Evolutionary conservation across 2,797 vertebrate genomes (phyloP), one percentile per base, ranked within the genome.

Genomic region (Ispidina lecontei): DNA sequence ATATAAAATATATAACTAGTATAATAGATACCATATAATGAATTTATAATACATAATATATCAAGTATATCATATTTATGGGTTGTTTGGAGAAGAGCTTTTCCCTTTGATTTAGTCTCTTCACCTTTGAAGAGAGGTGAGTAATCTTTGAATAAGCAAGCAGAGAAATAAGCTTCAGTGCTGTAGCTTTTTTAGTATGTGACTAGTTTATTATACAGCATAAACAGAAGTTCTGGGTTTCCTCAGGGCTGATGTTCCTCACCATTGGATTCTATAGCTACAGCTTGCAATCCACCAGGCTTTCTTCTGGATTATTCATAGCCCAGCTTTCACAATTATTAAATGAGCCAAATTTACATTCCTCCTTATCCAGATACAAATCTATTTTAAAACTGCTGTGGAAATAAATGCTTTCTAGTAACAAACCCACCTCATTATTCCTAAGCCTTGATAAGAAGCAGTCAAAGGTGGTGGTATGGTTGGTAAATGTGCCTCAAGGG

Each of bases 341-440:
- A 59, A 87, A 83, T 44, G 16, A 92, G 54, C 49, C 56, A 54
- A 65, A 90, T 94, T 75, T 59, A 20, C 47, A 29, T 72, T 21
- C 47, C 44, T 82, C 52, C 28, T 76, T 84, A 79, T 70, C 71
- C 75, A 80, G 43, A 60, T 76, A 55, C 17, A 87, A 59, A 44
- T 86, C 49, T 87, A 4, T 75, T 78, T 86, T 78, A 33, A 91
- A 92, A 81, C 15, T 81, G 22, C 49, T 44, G 18, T 0, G 1
- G 23, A 79, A 86, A 90, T 6, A 93, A 90, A 41, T 67, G 35
- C 49, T 88, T 91, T 86, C 55, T 63, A 77, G 67, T 77, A 78
- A 77, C 49, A 87, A 93, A 91, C 19, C n/a, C 68, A 76, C 39
- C 64, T 82, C 67, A 13, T 92, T 94, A 78, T 76, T 84, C 47